A percentile compares a stretch with the other conserved stretches of the same genome.
These are phyloP conservation scores for Anadara kagoshimensis DNA, from an alignment of 1,140 invertebrate species.

Conservation along the genomic window DNA sequence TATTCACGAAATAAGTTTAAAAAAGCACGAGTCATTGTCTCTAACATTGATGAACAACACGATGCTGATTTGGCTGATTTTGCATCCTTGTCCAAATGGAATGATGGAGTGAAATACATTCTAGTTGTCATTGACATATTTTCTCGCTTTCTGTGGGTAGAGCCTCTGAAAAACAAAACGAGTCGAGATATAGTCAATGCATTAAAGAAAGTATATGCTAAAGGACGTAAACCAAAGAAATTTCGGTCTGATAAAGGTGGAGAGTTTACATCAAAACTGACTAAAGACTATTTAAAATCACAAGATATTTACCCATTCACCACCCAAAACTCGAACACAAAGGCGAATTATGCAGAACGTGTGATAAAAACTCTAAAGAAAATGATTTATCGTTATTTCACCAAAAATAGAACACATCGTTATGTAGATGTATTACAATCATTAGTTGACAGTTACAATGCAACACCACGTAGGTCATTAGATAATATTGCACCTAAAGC, in stretches of 20 bases:
- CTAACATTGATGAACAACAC: conserved; percentile 3
- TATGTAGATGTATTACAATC: conserved; percentile 16
- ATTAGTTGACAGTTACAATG: conserved; percentile 10
- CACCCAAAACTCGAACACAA: conserved; percentile 5
- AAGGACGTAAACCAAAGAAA: conserved; percentile 16
- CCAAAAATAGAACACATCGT: conserved; percentile 7
- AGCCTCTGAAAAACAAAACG: conserved; percentile 29
- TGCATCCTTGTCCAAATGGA: conserved; percentile 8
- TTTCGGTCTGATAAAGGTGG: conserved; percentile 27
- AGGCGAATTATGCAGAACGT: conserved; percentile 7
- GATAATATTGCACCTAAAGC: conserved; percentile 9
- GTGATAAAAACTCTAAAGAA: conserved; percentile 10
- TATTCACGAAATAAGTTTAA: neutral
- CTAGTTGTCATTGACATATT: conserved; percentile 30
- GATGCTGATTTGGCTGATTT: conserved; percentile 22
- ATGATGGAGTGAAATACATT: conserved; percentile 17
- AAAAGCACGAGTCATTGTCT: conserved; percentile 4
- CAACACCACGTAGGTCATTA: conserved; percentile 25
- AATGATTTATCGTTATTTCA: conserved; percentile 15
- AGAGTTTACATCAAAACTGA: conserved; percentile 14
- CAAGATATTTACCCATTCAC: conserved; percentile 11
- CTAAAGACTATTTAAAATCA: conserved; percentile 6
- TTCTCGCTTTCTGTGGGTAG: conserved; percentile 25
- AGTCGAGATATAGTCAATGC: conserved; percentile 28
- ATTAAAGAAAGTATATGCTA: conserved; percentile 17